Evolutionary conservation across 2,888 invertebrate species (phyloP).

Genomic region (Podotricha telesiphe): DNA sequence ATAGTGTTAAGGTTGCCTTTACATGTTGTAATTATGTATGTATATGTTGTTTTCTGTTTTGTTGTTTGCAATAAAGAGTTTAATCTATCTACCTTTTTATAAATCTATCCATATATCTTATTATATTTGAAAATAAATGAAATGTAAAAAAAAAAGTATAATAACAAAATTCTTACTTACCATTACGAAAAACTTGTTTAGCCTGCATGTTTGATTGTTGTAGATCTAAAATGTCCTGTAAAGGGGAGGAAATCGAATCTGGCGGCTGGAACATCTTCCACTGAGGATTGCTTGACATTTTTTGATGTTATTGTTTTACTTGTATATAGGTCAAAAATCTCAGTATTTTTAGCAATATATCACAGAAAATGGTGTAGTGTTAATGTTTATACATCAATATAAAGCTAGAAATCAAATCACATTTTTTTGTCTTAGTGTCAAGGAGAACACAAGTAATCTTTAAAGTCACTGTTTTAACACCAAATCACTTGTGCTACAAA

Average conservation of each 20-base stretch:
- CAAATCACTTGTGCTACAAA: conserved; percentile 66
- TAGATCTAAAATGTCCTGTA: conserved; percentile 92
- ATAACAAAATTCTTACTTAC: conserved; percentile 68
- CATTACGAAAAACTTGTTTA: conserved; percentile 82
- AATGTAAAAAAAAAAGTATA: too few species aligned
- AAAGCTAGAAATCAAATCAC: conserved; percentile 74
- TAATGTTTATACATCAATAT: conserved; percentile 58
- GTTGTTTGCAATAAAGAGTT: too few species aligned
- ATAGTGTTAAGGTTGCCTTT: too few species aligned
- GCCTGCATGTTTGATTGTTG: conserved; percentile 83
- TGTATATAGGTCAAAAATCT: conserved; percentile 77
- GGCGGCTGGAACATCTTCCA: conserved; percentile 96
- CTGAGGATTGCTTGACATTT: conserved; percentile 93
- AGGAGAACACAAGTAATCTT: conserved; percentile 42
- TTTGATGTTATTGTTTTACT: conserved; percentile 63
- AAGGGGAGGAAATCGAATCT: conserved; percentile 91
- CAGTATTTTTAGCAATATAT: conserved; percentile 73
- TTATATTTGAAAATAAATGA: too few species aligned
- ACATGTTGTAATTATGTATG: too few species aligned
- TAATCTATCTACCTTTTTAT: too few species aligned
- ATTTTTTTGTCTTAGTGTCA: conserved; percentile 69
- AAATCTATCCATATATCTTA: too few species aligned
- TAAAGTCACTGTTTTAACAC: conserved; percentile 47
- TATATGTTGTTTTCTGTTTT: too few species aligned
- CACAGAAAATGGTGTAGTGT: conserved; percentile 77